phyloP scores from a whole-genome alignment of 2,797 vertebrate species.

The Amphiprion clarkii region DNA sequence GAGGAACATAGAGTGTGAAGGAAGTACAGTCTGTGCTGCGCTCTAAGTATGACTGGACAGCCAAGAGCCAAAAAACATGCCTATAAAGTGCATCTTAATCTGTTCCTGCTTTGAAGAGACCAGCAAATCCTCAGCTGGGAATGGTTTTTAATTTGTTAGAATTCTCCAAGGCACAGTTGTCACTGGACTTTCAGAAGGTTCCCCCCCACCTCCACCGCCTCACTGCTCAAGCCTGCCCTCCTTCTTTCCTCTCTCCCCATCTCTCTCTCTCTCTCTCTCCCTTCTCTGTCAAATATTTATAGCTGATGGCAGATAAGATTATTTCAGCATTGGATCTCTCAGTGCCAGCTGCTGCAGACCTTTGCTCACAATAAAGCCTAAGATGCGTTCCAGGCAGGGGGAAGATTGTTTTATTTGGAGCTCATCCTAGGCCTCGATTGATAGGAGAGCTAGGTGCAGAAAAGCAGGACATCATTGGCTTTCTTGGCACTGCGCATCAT shows the following conservation, averaged over 20 bases:
- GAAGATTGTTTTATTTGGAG: slow-evolving; percentile 84
- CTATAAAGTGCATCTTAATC: slow-evolving; percentile 63
- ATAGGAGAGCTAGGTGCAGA: slow-evolving; percentile 67
- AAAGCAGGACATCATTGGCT: slow-evolving; percentile 43
- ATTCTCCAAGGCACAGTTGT: slow-evolving; percentile 67
- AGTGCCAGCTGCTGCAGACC: slow-evolving; percentile 87
- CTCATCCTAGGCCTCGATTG: slow-evolving; percentile 75
- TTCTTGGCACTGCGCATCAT: slow-evolving; percentile 58
- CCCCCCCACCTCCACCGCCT: background rate
- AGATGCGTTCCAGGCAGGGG: slow-evolving; percentile 79
- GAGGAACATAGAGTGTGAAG: slow-evolving; percentile 66
- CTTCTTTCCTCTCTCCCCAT: slow-evolving; percentile 54
- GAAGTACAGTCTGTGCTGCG: slow-evolving; percentile 58
- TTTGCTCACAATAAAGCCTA: slow-evolving; percentile 88
- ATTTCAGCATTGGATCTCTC: slow-evolving; percentile 77
- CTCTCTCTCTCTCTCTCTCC: slow-evolving; percentile 61
- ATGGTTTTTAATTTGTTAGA: slow-evolving; percentile 59
- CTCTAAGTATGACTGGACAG: slow-evolving; percentile 26
- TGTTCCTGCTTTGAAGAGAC: slow-evolving; percentile 56
- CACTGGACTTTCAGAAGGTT: slow-evolving; percentile 50
- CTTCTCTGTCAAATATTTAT: slow-evolving; percentile 87
- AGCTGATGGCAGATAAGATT: slow-evolving; percentile 89
- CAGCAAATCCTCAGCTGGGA: slow-evolving; percentile 55
- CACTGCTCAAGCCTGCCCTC: slow-evolving; percentile 21
- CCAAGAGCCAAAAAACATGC: slow-evolving; percentile 55